Base-by-base conservation (phyloP, 1,140 invertebrate genomes). In the Euwallacea similis region DNA sequence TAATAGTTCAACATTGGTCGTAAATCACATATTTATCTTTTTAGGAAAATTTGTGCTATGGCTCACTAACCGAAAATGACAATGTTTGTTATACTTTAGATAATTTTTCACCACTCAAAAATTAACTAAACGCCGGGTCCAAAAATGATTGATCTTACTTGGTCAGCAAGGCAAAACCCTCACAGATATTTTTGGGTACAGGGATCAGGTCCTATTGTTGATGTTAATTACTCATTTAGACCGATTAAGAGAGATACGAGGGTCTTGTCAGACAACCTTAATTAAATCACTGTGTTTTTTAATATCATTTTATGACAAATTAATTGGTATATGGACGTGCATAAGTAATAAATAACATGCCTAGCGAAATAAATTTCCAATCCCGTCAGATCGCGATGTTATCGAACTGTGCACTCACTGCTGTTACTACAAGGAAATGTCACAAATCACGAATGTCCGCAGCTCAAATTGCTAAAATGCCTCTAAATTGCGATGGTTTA, bases 381-480 rank as follows among this genome's bases (percentile, higher is more conserved):
- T 41, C 7, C 41, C 42, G 62, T 50, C 63, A 65, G 16, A 59
- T 56, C 46, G 54, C 69, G 69, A 71, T 71, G 16, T 53, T 71
- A 71, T 71, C 62, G 55, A 66, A 71, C 6, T 64, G 61, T 71
- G 61, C 59, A 70, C 41, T 66, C 56, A 71, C 69, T 71, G 15
- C 44, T 70, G 69, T 54, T 66, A 43, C 62, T 66, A 70, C 69
- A 70, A 70, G 69, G 69, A 70, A 70, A 70, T 70, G 69, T 71
- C 63, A 66, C 69, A 71, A 71, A 71, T 71, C 69, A 71, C 62
- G 69, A 66, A 66, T 61, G 62, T 71, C 63, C 69, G 54, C 62
- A 66, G 54, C 62, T 71, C 54, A 66, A 71, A 71, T 71, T 71
- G 63, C 55, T 71, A 71, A 71, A 71, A 71, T 61, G 69, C 62